Evolutionary conservation across 2,113 vertebrate species (phyloP), one percentile per base, ranked within the genome.

Genomic region (Oreochromis niloticus): DNA sequence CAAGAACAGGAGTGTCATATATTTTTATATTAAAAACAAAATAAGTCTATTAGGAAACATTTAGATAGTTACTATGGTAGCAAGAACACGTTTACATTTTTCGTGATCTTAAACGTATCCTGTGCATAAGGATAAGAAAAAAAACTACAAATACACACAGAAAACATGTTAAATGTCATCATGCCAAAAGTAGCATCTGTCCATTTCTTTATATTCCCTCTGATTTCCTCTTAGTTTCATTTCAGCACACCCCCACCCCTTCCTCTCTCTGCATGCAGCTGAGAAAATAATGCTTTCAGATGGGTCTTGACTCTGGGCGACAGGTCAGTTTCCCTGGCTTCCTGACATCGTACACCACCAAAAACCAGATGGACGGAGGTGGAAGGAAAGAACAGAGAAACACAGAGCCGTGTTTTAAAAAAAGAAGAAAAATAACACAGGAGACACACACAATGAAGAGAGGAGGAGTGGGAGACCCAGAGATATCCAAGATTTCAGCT

Each of bases 261-360:
- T 34, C 19, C 86, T 80, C 78, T 46, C 87, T 88, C 84, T 88
- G 48, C 27, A 78, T 80, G 90, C 95, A 96, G 96, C 96, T 96
- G 96, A 94, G 94, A 96, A 96, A 96, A 96, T 91, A 96, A 61
- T 91, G 86, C 82, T 50, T 90, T 93, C 88, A 91, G 91, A 94
- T 24, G 80, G 90, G 88, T 92, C 93, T 93, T 43, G 83, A 93
- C 92, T 94, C 91, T 90, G 86, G 84, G 91, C 75, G 96, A 85
- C 68, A 87, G 95, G 94, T 96, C 93, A 93, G 89, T 92, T 92
- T 94, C 88, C 89, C 86, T 82, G 83, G 91, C 92, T 96, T 96
- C 95, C 94, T 89, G 93, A 92, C 91, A 93, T 32, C 59, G 30
- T 82, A 92, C 85, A 89, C 90, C 90, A 92, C 85, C 82, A 87